Conservation (phyloP, 1,140 invertebrate species). For the Pogonognathellus flavescens region DNA sequence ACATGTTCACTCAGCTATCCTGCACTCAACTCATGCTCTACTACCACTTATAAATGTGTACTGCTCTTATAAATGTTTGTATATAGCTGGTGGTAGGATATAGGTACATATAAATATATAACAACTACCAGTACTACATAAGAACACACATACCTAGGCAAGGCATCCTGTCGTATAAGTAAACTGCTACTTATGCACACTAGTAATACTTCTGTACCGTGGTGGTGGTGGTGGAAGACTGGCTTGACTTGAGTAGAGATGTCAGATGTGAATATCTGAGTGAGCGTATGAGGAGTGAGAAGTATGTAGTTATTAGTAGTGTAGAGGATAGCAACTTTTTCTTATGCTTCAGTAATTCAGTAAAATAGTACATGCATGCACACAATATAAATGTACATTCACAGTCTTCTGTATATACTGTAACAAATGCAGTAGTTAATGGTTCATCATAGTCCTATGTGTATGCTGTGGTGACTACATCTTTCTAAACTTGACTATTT, state of each 20-base stretch:
- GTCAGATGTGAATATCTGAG: not conserved
- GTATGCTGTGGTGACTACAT: slow-evolving; percentile 19
- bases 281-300: no score
- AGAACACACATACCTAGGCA: not conserved
- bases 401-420: no score
- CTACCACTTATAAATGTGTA: slow-evolving; percentile 21
- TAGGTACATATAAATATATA: not conserved
- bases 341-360: slow-evolving; percentile 36
- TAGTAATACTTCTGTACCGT: not conserved
- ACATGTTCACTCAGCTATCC: slow-evolving; percentile 19
- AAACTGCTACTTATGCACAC: not conserved
- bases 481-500: slow-evolving; percentile 31
- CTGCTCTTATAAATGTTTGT: not conserved
- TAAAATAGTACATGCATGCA: not conserved
- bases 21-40: slow-evolving; percentile 29
- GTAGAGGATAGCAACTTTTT: slow-evolving; percentile 33
- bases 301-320: not conserved
- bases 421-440: not conserved
- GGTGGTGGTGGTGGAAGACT: not conserved
- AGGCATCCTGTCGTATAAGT: not conserved
- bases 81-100: no score
- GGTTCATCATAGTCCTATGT: not conserved
- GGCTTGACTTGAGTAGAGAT: slow-evolving; percentile 2
- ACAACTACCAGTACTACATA: not conserved
- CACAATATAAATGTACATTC: no score